Conservation (phyloP, 2,113 vertebrate genomes). For the Apus apus region DNA sequence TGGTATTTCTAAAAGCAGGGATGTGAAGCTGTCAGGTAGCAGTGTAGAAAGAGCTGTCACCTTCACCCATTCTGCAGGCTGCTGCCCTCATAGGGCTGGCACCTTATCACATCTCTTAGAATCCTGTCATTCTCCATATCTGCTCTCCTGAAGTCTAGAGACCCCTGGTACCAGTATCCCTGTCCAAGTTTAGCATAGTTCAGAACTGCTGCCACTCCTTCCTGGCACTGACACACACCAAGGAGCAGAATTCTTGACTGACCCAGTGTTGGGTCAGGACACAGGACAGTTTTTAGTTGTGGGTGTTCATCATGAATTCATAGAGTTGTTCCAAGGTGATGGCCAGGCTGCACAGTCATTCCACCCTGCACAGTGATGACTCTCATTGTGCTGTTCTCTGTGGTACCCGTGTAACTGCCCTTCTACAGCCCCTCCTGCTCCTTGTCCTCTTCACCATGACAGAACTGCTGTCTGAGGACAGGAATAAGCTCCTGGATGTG, state of each 20-base stretch:
- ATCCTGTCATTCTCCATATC: background rate
- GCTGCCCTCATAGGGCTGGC: background rate
- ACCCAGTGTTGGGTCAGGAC: background rate
- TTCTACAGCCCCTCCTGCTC: background rate
- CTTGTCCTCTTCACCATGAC: background rate
- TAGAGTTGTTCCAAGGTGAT: background rate
- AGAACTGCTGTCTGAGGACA: background rate
- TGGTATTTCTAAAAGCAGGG: background rate
- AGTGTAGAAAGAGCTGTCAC: background rate
- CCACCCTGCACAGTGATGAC: accelerated
- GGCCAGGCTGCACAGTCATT: background rate
- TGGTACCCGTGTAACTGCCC: background rate
- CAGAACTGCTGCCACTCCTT: background rate
- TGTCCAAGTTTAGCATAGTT: background rate
- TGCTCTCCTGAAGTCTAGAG: background rate
- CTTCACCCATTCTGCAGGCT: background rate
- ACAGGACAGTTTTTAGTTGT: background rate
- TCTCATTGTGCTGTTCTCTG: background rate
- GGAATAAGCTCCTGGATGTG: background rate
- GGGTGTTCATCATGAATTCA: background rate
- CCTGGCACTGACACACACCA: accelerated
- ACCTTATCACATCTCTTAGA: background rate
- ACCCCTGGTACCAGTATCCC: background rate
- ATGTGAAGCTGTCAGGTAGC: background rate
- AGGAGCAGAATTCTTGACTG: background rate